phyloP scores from a whole-genome alignment of 2,113 vertebrate species.

The Hystrix cristata region DNA sequence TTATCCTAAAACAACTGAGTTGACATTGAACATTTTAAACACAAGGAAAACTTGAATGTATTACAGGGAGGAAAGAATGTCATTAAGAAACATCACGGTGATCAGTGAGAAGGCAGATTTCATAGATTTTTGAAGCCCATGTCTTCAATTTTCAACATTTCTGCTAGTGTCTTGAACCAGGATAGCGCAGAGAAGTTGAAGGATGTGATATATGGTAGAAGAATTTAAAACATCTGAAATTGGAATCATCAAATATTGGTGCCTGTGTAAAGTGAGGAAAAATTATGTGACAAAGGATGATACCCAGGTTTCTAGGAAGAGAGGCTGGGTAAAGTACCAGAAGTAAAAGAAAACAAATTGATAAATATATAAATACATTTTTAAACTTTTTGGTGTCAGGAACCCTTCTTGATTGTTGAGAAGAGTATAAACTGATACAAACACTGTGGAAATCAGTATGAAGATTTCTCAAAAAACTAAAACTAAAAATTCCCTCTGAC shows the following conservation, averaged over 20 bases:
- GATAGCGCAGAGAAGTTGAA: not conserved
- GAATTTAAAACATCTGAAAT: not conserved
- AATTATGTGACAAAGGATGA: not conserved
- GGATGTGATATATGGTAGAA: not conserved
- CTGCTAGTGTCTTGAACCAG: not conserved
- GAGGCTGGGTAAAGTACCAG: not conserved
- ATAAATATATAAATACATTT: not conserved
- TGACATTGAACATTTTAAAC: not conserved
- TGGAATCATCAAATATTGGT: not conserved
- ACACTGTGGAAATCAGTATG: not conserved
- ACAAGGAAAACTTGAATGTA: not conserved
- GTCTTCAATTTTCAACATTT: too few relatives aligned
- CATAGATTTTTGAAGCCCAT: not conserved
- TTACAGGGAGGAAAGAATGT: not conserved
- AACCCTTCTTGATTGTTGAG: not conserved
- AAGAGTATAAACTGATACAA: not conserved
- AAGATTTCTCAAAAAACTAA: not conserved
- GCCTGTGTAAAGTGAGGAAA: not conserved
- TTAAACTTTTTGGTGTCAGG: not conserved
- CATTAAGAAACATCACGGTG: not conserved
- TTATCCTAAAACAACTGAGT: constrained; percentile 22
- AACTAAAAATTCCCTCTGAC: not conserved
- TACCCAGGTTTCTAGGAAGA: not conserved
- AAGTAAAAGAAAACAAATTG: not conserved
- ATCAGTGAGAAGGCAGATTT: not conserved